phyloP scores from a whole-genome alignment of 1,140 invertebrate species.

The Homarus americanus region DNA sequence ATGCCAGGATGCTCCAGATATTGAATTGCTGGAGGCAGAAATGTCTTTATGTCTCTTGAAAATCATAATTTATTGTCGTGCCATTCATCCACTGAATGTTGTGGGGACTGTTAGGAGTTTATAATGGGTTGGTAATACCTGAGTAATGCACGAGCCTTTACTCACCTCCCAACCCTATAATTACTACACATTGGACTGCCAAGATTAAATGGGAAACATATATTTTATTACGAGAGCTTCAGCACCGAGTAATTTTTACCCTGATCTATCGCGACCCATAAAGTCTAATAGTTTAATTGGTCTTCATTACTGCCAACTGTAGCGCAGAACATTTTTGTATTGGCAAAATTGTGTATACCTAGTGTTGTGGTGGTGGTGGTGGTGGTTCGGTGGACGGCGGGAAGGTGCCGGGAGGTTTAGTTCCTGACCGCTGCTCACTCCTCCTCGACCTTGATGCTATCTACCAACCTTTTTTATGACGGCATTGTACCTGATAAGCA shows the following conservation, averaged over 20 bases:
- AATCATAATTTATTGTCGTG: conserved; percentile 5
- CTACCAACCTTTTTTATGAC: too few species aligned
- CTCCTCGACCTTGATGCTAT: too few species aligned
- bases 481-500: too few species aligned
- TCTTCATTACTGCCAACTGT: conserved; percentile 42
- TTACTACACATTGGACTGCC: conserved; percentile 61
- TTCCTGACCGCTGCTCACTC: too few species aligned
- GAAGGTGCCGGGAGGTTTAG: too few species aligned
- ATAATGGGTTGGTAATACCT: conserved; percentile 43
- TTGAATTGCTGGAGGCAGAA: neutral
- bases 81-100: neutral
- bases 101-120: conserved; percentile 1
- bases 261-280: conserved; percentile 60
- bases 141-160: conserved; percentile 40
- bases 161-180: conserved; percentile 34
- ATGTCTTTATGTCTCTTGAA: neutral
- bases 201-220: conserved; percentile 66
- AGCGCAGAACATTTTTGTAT: conserved; percentile 24
- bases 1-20: too few species aligned
- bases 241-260: conserved; percentile 44
- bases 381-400: too few species aligned
- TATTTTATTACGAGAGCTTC: conserved; percentile 55
- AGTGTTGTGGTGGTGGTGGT: too few species aligned
- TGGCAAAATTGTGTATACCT: too few species aligned
- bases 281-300: conserved; percentile 67